Evolutionary conservation across 1,140 invertebrate species (phyloP), one percentile per base, ranked within the genome.

Genomic region (Pseudobourletiella spinata): DNA sequence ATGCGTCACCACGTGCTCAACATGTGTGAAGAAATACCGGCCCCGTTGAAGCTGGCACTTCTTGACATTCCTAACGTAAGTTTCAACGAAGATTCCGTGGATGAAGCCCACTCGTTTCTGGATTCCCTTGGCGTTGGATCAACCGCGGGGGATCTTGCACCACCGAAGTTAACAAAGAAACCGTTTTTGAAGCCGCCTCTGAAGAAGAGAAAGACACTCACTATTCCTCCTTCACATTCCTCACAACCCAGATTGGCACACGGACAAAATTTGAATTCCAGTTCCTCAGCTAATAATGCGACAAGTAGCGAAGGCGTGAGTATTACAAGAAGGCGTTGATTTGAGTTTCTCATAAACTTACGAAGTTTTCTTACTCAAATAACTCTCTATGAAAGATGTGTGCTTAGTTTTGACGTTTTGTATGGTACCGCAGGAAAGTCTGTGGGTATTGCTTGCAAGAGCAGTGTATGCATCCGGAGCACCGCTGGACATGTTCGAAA

Each of bases 1-100:
- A 48, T 48, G 44, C 44, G 44, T 6, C 44, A 48, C 22, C 44
- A 48, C 20, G 44, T 48, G 6, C 18, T 48, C 6, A 48, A 48
- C 20, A 48, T 48, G 44, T 48, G 44, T 48, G 44, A 48, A 48
- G 44, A 48, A 15, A 48, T 48, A 14, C 44, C 44, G 22, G 44
- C 44, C 22, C 44, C 44, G 6, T 18, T 48, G 44, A 48, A 48
- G 20, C 18, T 48, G 20, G 44, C 44, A 11, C 44, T 48, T 15
- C 44, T 48, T 6, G 44, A 48, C 18, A 48, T 48, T 48, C 44
- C 44, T 11, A 48, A 48, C 20, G 32, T 39, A 8, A 39, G 32
- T 39, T 8, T 39, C n/a, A 14, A 48, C 20, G 44, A 48, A 8
- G 44, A 48, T 6, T 11, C 44, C 20, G 22, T 8, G 6, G 44